Conservation (phyloP, 2,888 invertebrate species). For the Xestia xanthographa region DNA sequence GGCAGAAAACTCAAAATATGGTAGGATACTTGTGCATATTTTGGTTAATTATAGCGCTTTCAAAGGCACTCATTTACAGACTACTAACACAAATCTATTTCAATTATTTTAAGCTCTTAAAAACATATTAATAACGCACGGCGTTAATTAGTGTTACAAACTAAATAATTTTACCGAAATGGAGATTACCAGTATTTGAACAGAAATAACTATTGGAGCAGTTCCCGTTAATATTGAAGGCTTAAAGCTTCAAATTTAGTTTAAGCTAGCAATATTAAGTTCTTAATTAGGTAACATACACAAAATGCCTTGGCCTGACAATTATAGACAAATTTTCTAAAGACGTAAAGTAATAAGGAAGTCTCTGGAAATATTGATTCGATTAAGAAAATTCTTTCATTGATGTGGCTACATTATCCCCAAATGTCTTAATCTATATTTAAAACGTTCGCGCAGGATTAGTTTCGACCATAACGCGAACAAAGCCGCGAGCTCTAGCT, state of each 20-base stretch:
- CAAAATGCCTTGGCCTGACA: neutral
- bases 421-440: neutral
- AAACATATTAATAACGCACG: neutral
- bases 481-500: neutral
- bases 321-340: neutral
- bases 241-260: neutral
- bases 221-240: neutral
- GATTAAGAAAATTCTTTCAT: no score
- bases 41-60: neutral
- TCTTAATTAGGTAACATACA: neutral
- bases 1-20: neutral
- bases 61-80: neutral
- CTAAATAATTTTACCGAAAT: conserved; percentile 11
- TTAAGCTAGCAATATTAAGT: neutral
- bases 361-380: neutral
- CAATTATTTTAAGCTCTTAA: conserved; percentile 6
- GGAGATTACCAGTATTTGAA: conserved; percentile 8
- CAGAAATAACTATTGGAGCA: neutral
- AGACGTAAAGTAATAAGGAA: neutral
- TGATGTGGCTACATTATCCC: neutral
- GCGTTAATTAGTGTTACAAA: conserved; percentile 26
- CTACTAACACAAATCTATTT: conserved; percentile 4
- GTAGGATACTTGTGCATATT: neutral
- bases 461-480: neutral
- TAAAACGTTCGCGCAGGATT: neutral